These are phyloP conservation scores for Catalaphyllia jardinei DNA, from an alignment of 64 coral and sea anemone species.

Conservation along the genomic window DNA sequence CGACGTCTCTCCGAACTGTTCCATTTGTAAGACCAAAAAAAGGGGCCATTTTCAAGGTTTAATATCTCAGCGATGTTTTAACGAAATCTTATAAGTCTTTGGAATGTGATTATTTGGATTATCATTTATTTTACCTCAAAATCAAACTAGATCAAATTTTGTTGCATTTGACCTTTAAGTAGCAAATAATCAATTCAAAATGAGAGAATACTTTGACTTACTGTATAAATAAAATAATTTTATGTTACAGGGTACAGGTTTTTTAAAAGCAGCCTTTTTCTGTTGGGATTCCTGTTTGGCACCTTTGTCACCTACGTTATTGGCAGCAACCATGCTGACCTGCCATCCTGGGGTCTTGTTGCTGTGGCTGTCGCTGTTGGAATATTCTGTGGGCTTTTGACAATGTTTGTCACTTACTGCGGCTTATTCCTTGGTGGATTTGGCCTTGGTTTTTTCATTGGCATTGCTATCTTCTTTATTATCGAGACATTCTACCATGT, in stretches of 20 bases:
- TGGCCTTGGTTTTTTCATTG: constrained; percentile 89
- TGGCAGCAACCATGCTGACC: constrained; percentile 64
- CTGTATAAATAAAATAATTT: too few relatives aligned
- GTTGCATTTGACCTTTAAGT: too few relatives aligned
- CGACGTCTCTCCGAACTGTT: too few relatives aligned
- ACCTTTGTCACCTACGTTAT: constrained; percentile 93
- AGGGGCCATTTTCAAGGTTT: too few relatives aligned
- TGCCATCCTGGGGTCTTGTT: constrained; percentile 72
- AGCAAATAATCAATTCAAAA: too few relatives aligned
- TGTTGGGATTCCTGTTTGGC: constrained; percentile 72
- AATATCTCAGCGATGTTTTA: too few relatives aligned
- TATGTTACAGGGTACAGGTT: constrained; percentile 77
- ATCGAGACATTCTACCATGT: constrained; percentile 65
- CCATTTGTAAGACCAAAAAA: too few relatives aligned
- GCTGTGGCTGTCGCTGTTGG: constrained; percentile 76
- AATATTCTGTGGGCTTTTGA: constrained; percentile 84
- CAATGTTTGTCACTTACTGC: constrained; percentile 85
- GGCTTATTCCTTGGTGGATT: constrained; percentile 93
- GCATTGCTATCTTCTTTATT: constrained; percentile 63
- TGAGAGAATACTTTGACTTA: too few relatives aligned
- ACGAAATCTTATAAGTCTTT: too few relatives aligned
- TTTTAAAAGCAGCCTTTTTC: constrained; percentile 82
- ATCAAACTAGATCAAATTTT: too few relatives aligned
- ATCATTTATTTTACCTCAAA: too few relatives aligned
- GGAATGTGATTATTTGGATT: too few relatives aligned